Evolutionary conservation across 2,888 invertebrate genomes (phyloP).

Genomic region (Nomada lathburiana): DNA sequence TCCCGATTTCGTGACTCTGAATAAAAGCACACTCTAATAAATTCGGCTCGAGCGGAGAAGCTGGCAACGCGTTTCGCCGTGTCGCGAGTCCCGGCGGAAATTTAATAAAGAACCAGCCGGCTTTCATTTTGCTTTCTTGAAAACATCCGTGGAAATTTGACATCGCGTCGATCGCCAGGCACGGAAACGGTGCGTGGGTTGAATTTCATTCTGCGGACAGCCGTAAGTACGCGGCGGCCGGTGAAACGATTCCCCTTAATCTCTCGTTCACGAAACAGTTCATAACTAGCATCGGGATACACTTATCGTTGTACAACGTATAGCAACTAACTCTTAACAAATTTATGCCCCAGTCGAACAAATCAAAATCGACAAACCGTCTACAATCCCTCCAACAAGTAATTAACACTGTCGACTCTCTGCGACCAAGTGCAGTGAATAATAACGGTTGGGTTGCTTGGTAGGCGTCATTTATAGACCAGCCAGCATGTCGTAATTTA

Average conservation of each 20-base stretch:
- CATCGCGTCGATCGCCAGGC: conserved; percentile 3
- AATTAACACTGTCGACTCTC: neutral
- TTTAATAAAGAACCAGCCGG: conserved; percentile 47
- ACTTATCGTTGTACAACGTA: neutral
- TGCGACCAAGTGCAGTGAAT: conserved; percentile 5
- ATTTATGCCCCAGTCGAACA: neutral
- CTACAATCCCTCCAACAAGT: neutral
- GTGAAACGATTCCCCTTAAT: neutral
- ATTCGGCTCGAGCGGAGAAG: conserved; percentile 1
- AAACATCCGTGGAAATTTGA: conserved; percentile 14
- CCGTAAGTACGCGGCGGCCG: neutral
- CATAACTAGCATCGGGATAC: neutral
- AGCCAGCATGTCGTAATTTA: conserved; percentile 30
- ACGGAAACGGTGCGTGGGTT: conserved; percentile 6
- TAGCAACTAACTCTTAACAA: neutral
- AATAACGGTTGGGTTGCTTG: conserved; percentile 18
- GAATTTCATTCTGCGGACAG: conserved; percentile 29
- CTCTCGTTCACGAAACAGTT: neutral
- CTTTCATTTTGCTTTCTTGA: neutral
- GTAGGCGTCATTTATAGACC: conserved; percentile 34
- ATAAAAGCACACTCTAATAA: conserved; percentile 30
- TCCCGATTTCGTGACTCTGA: conserved; percentile 10
- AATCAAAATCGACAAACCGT: too few species aligned
- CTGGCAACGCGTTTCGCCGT: conserved; percentile 5
- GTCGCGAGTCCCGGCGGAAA: conserved; percentile 29